These are phyloP conservation scores for Galerucella pusilla DNA, from an alignment of 2,888 invertebrate species.

Conservation along the genomic window DNA sequence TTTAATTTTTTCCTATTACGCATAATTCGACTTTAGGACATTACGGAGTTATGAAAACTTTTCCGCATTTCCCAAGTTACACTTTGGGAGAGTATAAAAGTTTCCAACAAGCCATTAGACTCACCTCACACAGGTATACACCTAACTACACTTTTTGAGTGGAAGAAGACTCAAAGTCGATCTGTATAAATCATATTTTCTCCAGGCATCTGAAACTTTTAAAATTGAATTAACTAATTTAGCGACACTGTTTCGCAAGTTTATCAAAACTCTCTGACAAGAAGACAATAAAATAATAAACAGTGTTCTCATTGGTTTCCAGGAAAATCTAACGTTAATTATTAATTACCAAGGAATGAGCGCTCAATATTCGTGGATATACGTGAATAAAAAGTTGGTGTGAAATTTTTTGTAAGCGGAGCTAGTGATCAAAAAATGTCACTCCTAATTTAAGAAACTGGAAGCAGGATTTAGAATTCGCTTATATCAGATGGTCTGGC, in stretches of 20 bases:
- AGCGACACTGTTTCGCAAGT: conserved; percentile 48
- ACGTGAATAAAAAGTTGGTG: too few relatives aligned
- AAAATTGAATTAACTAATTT: conserved; percentile 51
- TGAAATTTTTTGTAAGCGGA: too few relatives aligned
- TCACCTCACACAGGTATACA: conserved; percentile 32
- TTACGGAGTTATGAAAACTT: conserved; percentile 30
- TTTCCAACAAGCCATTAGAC: conserved; percentile 32
- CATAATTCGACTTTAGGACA: conserved; percentile 25
- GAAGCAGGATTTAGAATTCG: too few relatives aligned
- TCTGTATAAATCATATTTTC: conserved; percentile 42
- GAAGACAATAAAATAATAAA: conserved; percentile 51
- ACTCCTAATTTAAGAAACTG: too few relatives aligned
- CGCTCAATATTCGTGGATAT: too few relatives aligned
- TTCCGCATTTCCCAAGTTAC: conserved; percentile 16
- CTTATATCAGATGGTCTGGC: too few relatives aligned
- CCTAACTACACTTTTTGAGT: conserved; percentile 27
- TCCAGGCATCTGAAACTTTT: conserved; percentile 37
- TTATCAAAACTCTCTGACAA: conserved; percentile 44
- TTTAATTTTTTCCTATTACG: conserved; percentile 22
- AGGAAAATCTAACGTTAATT: too few relatives aligned
- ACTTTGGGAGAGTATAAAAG: conserved; percentile 33
- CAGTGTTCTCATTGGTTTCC: conserved; percentile 35
- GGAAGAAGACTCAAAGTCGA: conserved; percentile 34
- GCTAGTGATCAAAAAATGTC: too few relatives aligned
- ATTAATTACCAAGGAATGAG: too few relatives aligned